These are phyloP conservation scores for Paragorgia papillata DNA, from an alignment of 92 coral and sea anemone species.

Conservation along the genomic window DNA sequence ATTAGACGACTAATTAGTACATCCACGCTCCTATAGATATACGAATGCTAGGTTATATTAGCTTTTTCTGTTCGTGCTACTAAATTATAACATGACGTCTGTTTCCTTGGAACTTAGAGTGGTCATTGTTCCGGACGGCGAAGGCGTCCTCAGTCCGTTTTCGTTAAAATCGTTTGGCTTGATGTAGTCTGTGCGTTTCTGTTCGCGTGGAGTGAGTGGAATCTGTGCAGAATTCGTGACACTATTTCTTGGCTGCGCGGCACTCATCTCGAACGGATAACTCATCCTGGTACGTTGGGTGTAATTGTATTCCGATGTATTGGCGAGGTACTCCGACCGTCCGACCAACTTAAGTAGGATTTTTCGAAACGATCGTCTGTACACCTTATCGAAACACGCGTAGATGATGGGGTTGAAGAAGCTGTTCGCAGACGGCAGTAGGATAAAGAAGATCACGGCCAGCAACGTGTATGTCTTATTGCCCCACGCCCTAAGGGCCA, in stretches of 20 bases:
- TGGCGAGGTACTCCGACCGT: conserved; percentile 32
- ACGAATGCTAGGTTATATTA: too few relatives aligned
- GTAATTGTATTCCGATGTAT: background rate
- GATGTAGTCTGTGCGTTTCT: background rate
- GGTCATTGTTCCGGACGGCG: too few relatives aligned
- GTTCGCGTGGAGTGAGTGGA: background rate
- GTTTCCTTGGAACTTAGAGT: too few relatives aligned
- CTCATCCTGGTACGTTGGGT: background rate
- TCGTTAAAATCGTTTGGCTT: too few relatives aligned
- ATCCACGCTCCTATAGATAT: too few relatives aligned
- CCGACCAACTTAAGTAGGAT: conserved; percentile 54
- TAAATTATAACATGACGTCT: too few relatives aligned
- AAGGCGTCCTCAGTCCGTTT: too few relatives aligned
- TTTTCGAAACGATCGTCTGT: conserved; percentile 84
- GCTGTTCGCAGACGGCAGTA: conserved; percentile 86
- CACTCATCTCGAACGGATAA: background rate
- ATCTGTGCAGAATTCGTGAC: background rate
- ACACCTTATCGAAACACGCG: conserved; percentile 88
- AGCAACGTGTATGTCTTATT: conserved; percentile 41
- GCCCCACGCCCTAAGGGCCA: background rate
- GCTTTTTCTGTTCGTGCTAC: too few relatives aligned
- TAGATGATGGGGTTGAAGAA: conserved; percentile 95
- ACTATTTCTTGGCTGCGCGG: background rate
- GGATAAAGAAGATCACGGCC: conserved; percentile 41
- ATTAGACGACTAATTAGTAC: too few relatives aligned